Evolutionary conservation across 2,797 vertebrate genomes (phyloP).

Genomic region (Crocodylus rhombifer): DNA sequence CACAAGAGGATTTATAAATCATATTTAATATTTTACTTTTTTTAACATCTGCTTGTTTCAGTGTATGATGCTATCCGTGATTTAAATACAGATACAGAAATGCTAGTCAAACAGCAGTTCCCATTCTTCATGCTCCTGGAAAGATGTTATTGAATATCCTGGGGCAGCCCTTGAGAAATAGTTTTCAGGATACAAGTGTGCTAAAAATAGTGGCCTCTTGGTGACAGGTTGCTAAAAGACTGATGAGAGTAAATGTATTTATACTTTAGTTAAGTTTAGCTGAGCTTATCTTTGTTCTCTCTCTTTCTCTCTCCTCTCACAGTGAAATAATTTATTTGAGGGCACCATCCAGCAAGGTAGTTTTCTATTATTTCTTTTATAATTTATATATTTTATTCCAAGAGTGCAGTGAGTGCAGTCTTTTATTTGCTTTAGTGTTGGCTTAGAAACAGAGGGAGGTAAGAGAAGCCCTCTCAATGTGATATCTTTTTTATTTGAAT

Average conservation of each 20-base stretch:
- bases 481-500: not conserved
- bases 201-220: constrained; percentile 10
- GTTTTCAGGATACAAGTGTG: constrained; percentile 37
- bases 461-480: not conserved
- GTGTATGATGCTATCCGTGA: not conserved
- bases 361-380: not conserved
- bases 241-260: too few relatives aligned
- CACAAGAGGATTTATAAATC: not conserved
- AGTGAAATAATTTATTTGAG: not conserved
- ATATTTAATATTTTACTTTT: not conserved
- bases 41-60: not conserved
- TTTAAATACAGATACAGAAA: constrained; percentile 4
- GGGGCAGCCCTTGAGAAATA: not conserved
- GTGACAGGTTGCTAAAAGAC: not conserved
- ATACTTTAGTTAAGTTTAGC: too few relatives aligned
- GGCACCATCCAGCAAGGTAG: not conserved
- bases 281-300: not conserved
- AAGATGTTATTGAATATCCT: not conserved
- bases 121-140: not conserved
- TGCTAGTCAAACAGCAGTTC: not conserved
- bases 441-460: constrained; percentile 10
- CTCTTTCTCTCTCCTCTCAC: not conserved
- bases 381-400: constrained; percentile 7
- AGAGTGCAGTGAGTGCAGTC: not conserved
- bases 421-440: not conserved